Percentiles rank a stretch among this genome's conserved stretches.
phyloP scores from a whole-genome alignment of 2,797 vertebrate genomes.

The Melanotaenia nigrans region DNA sequence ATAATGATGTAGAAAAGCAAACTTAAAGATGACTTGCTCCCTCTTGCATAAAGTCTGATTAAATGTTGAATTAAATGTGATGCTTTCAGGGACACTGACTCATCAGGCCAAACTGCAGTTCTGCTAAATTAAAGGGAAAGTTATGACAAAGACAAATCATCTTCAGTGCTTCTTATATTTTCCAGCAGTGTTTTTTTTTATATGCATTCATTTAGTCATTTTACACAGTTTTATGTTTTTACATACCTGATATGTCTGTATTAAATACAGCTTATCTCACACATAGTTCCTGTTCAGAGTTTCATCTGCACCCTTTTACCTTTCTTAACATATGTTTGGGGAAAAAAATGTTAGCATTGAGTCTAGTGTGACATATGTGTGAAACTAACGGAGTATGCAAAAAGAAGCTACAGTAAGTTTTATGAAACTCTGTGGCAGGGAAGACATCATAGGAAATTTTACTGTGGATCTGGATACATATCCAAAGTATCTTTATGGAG shows the following conservation, averaged over 20 bases:
- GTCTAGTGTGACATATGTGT: background rate
- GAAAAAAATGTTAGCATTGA: background rate
- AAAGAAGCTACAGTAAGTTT: background rate
- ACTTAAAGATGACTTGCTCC: background rate
- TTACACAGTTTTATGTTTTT: background rate
- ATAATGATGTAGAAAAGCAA: slow-evolving; percentile 2
- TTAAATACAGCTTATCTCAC: background rate
- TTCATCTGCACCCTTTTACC: background rate
- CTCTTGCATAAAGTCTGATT: background rate
- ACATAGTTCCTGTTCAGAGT: background rate
- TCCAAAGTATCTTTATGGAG: no score
- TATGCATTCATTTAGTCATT: background rate
- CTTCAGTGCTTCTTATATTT: background rate
- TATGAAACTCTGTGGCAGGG: background rate
- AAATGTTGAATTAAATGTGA: slow-evolving; percentile 12
- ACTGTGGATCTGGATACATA: no score
- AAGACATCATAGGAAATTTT: background rate
- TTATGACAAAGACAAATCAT: background rate
- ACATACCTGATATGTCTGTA: background rate
- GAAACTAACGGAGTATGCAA: background rate
- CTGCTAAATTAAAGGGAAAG: background rate
- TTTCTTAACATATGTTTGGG: background rate
- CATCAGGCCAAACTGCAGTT: background rate
- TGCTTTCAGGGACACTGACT: background rate
- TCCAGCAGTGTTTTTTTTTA: background rate